Evolutionary conservation across 2,113 vertebrate genomes (phyloP), one percentile per base, ranked within the genome.

Genomic region (Maccullochella peelii): DNA sequence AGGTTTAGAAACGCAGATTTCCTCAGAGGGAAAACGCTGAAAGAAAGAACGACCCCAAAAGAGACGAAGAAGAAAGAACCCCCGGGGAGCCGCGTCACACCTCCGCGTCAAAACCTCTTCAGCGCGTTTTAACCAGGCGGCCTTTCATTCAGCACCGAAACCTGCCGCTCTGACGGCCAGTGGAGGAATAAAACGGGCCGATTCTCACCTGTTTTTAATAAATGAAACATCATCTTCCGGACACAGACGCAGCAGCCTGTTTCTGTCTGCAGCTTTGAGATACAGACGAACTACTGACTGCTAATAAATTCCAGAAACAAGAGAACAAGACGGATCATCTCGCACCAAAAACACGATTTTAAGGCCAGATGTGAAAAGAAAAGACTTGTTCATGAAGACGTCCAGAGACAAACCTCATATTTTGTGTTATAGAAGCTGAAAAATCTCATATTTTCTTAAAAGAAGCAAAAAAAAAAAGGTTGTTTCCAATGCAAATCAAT

Each of bases 1-100:
- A 65, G 81, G 86, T 77, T 87, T 69, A 84, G 44, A 84, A 54
- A 84, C 40, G 15, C 54, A 1, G 52, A 71, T 74, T 79, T 71
- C 42, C 76, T 79, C 77, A 0, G 52, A 71, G 73, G 21, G 70
- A 50, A 66, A n/a, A 16, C 8, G 2, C 83, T 49, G 40, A 80
- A 73, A 80, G 66, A 84, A 77, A 80, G 72, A 79, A 7, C 15
- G 54, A 78, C 79, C 67, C 73, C n/a, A 14, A 73, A 55, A 50
- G 52, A 73, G 61, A 3, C 0, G 55, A 47, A 86, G 70, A 76
- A 85, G 70, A 76, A 85, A 80, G 71, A 62, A 47, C 65, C 74
- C 74, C 58, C 36, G 44, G 68, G 68, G 62, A 77, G 74, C n/a
- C 38, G 27, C 63, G 18, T 63, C 54, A 42, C 74, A 30, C 61